These are phyloP conservation scores for Seira musarum DNA, from an alignment of 2,888 invertebrate genomes.

Conservation along the genomic window DNA sequence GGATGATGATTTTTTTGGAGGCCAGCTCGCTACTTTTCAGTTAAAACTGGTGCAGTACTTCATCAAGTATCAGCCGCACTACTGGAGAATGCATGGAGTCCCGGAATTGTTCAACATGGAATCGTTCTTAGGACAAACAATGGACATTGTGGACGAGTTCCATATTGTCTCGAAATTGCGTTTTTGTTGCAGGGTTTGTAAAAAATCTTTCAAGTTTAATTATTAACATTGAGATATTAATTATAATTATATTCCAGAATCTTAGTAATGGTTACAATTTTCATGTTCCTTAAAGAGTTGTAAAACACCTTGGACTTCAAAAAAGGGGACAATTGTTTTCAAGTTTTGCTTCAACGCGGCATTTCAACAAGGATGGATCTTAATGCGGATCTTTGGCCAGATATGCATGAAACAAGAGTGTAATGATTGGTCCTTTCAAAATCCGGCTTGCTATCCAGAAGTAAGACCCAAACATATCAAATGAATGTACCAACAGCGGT, in stretches of 20 bases:
- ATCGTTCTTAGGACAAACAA: constrained; percentile 6
- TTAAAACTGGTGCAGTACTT: constrained; percentile 46
- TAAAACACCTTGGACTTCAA: constrained; percentile 49
- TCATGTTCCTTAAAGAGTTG: constrained; percentile 22
- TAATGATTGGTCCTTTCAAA: constrained; percentile 33
- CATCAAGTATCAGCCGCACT: constrained; percentile 30
- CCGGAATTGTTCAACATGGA: constrained; percentile 36
- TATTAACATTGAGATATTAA: too few species aligned
- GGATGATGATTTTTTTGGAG: constrained; percentile 50
- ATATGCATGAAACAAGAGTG: constrained; percentile 44
- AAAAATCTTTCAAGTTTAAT: too few species aligned
- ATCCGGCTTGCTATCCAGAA: constrained; percentile 47
- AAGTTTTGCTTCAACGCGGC: constrained; percentile 20
- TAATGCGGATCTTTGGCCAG: constrained; percentile 47
- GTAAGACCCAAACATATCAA: not conserved
- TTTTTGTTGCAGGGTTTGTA: constrained; percentile 52
- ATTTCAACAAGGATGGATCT: constrained; percentile 35
- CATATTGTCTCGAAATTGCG: constrained; percentile 46
- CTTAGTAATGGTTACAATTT: too few species aligned
- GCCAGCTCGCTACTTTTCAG: constrained; percentile 45
- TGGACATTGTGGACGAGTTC: constrained; percentile 21
- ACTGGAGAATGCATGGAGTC: constrained; percentile 45
- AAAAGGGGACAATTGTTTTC: constrained; percentile 47
- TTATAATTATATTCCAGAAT: too few species aligned
- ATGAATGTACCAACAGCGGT: too few species aligned